Evolutionary conservation across 1,140 invertebrate genomes (phyloP), one percentile per base, ranked within the genome.

Genomic region (Drosophila parvula): DNA sequence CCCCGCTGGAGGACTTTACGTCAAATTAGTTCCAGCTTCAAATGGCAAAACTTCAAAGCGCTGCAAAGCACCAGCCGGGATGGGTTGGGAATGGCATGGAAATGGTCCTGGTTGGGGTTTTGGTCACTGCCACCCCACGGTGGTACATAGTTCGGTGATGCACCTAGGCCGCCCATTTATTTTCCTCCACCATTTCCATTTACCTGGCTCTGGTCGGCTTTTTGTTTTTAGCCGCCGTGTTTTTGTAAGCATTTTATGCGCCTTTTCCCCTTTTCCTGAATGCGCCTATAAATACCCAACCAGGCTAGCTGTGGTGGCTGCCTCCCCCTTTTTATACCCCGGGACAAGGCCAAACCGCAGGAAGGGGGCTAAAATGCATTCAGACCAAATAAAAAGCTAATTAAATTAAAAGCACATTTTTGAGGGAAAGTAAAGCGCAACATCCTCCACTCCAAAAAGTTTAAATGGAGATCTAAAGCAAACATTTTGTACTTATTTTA

Each of bases 1-100:
- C 34, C 30, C n/a, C 27, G 41, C 43, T 48, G 18, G 41, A 57
- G 63, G 67, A 50, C 53, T 71, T 71, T 71, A 45, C 65, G 53
- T 58, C 44, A 71, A 71, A 71, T 71, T 71, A 71, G 64, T 71
- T 71, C 30, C 68, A 71, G 68, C 44, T 57, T 71, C 68, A 71
- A 71, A 71, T 71, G 64, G 65, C 65, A 43, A 36, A 71, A 71
- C 68, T 71, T 71, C 68, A 71, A 71, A 63, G 61, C 16, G 18
- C 18, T 27, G 55, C 55, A 27, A 22, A 64, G 61, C 40, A 40
- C 22, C 36, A 48, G 27, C 18, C 51, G 12, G 43, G 27, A 10
- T 8, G 36, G 12, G 61, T 12, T 12, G 5, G 50, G 34, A 22
- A 32, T 3, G 28, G 34, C 32, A 34, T 69, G 63, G 32, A 68